A percentile compares a stretch with the other conserved stretches of the same genome.
Conservation (phyloP, 2,113 vertebrate species). For the Catagonus wagneri region DNA sequence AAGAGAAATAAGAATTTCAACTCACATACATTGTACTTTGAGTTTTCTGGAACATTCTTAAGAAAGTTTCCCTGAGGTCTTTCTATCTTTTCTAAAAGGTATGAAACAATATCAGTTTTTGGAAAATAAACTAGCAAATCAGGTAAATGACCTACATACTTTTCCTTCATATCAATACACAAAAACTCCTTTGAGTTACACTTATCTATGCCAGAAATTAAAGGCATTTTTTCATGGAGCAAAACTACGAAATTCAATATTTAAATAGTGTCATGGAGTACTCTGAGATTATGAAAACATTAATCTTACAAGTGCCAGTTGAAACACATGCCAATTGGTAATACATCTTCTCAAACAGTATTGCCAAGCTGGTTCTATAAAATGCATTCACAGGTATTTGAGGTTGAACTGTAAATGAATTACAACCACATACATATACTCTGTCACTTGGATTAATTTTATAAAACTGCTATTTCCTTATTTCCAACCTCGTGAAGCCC, state of each 20-base stretch:
- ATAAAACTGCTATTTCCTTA: conserved; percentile 1
- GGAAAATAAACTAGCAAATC: not conserved
- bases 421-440: not conserved
- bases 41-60: not conserved
- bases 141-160: not conserved
- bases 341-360: not conserved
- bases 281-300: not conserved
- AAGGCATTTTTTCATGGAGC: not conserved
- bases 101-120: not conserved
- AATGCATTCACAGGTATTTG: not conserved
- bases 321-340: not conserved
- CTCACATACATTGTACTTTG: not conserved
- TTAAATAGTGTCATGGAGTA: not conserved
- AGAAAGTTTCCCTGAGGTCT: not conserved
- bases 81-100: conserved; percentile 2
- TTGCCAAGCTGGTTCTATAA: not conserved
- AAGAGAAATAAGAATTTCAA: not conserved
- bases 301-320: not conserved
- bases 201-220: not conserved
- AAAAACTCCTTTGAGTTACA: not conserved
- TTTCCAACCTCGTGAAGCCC: not conserved
- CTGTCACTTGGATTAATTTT: conserved; percentile 47
- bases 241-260: not conserved
- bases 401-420: not conserved
- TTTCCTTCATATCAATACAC: not conserved